Base-by-base conservation (phyloP, 2,113 vertebrate genomes). In the Microcebus griseorufus region DNA sequence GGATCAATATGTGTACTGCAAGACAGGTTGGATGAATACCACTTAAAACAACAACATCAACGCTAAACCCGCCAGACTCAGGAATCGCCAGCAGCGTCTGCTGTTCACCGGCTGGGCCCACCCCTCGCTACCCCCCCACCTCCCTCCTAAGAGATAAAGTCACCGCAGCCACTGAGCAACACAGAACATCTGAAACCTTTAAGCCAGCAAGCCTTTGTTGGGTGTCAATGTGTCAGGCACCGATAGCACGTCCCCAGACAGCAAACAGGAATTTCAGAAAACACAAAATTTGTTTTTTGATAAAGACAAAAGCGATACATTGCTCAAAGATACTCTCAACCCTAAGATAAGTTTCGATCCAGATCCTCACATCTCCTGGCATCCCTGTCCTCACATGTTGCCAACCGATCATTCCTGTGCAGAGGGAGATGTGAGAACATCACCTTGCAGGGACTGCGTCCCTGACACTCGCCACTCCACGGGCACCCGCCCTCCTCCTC, bases 241-340 rank as follows among this genome's bases (percentile, higher is more conserved):
- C 0, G 1, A 53, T 9, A 65, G 48, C 70, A 32, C 17, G 34
- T 64, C 42, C n/a, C 81, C 27, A 85, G 85, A 81, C 11, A 23
- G 76, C 48, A 37, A 87, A 80, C 48, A 64, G 76, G 45, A 92
- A 78, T 79, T 73, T 75, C 60, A 75, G 96, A 45, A 62, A 88
- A 93, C 37, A 58, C 4, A 55, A 32, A 58, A 51, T 75, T 62
- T 84, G 45, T 64, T 60, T 97, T 93, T 80, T 84, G 86, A 96
- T 88, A 78, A 90, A 88, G 96, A 90, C 84, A 73, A 90, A 73
- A 73, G 86, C 2, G 0, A 91, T 17, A 51, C 32, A 2, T 5
- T 20, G 79, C 89, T 86, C 82, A 39, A 27, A 93, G 53, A 17
- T 5, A 14, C 3, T 65, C 53, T 90, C 22, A 55, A 55, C 39